These are phyloP conservation scores for Synergus gifuensis DNA, from an alignment of 2,888 invertebrate species.

Conservation along the genomic window DNA sequence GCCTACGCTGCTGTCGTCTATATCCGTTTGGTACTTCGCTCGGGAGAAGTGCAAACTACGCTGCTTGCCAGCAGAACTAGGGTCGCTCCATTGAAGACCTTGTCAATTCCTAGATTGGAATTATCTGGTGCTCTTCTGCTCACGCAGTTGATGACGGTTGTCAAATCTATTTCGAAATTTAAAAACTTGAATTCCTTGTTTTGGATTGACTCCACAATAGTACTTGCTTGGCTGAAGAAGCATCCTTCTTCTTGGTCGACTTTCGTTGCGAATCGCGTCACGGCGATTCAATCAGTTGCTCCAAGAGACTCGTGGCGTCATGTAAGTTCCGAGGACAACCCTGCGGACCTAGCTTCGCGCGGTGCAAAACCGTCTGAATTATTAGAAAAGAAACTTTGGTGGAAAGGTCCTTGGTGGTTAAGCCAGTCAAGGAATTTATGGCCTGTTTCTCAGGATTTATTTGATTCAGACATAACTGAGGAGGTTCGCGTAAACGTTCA, in stretches of 20 bases:
- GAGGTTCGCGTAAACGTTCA: background rate
- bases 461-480: no score
- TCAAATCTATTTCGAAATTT: background rate
- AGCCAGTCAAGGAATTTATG: background rate
- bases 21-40: background rate
- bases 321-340: constrained; percentile 1
- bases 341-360: constrained; percentile 39
- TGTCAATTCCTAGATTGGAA: constrained; percentile 42
- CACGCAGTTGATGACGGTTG: no score
- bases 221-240: constrained; percentile 39
- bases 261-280: no score
- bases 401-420: background rate
- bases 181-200: background rate
- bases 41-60: background rate
- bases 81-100: constrained; percentile 41
- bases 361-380: background rate
- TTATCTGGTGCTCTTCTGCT: constrained; percentile 26
- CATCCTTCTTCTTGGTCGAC: constrained; percentile 20
- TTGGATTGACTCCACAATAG: constrained; percentile 46
- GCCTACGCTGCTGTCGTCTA: constrained; percentile 23
- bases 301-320: constrained; percentile 30
- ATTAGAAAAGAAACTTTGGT: background rate
- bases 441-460: background rate
- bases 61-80: background rate
- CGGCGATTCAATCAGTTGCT: background rate